Evolutionary conservation across 2,797 vertebrate genomes (phyloP).

Genomic region (Aeoliscus strigatus): DNA sequence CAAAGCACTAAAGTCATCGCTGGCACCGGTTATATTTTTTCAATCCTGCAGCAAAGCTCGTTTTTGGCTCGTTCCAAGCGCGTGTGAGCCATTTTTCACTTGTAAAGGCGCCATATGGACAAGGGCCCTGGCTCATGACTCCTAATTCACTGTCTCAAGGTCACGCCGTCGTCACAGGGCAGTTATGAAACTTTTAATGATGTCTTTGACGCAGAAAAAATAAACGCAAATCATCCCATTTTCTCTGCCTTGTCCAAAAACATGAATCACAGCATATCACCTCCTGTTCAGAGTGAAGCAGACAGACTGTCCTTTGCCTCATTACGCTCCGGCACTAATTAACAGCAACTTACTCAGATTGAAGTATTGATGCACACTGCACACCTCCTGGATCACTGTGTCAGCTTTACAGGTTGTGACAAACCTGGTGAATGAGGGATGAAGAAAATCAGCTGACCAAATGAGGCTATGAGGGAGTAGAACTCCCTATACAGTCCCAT

Average conservation of each 20-base stretch:
- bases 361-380: not conserved
- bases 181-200: constrained; percentile 19
- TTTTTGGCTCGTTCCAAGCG: constrained; percentile 42
- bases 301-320: constrained; percentile 15
- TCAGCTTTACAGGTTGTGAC: too few species aligned
- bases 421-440: too few species aligned
- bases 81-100: constrained; percentile 41
- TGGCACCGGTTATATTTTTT: constrained; percentile 32
- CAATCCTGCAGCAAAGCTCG: constrained; percentile 29
- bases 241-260: constrained; percentile 1
- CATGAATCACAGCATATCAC: constrained; percentile 4
- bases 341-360: constrained; percentile 10
- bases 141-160: constrained; percentile 46
- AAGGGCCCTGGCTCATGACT: constrained; percentile 21
- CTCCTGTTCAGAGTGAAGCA: constrained; percentile 4
- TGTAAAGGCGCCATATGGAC: constrained; percentile 50
- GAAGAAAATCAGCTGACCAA: too few species aligned
- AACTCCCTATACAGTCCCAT: too few species aligned
- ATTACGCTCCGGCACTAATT: constrained; percentile 24
- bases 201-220: not conserved
- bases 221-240: not conserved
- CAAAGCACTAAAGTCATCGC: constrained; percentile 25
- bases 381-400: too few species aligned
- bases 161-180: constrained; percentile 22
- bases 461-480: too few species aligned